Conservation (phyloP, 1,140 invertebrate species). For the Cyclina sinensis region DNA sequence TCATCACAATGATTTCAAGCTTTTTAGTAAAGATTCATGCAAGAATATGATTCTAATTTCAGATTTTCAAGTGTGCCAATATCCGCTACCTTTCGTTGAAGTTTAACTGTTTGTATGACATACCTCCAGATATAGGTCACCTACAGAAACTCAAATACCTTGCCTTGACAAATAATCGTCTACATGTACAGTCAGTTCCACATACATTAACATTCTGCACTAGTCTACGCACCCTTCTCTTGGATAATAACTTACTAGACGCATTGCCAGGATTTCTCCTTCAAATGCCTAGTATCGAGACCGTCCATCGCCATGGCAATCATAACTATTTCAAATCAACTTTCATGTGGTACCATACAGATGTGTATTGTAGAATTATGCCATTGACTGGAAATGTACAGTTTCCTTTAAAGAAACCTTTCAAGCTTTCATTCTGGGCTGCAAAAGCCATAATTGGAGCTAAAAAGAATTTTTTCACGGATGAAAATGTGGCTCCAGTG, state of each 20-base stretch:
- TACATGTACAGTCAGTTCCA: conserved; percentile 87
- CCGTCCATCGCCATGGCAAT: conserved; percentile 88
- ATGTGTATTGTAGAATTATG: conserved; percentile 87
- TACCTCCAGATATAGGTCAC: conserved; percentile 87
- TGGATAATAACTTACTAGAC: conserved; percentile 88
- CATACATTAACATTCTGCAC: conserved; percentile 87
- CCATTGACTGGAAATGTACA: conserved; percentile 73
- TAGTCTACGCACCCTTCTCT: conserved; percentile 84
- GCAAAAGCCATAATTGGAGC: conserved; percentile 86
- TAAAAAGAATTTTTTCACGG: conserved; percentile 86
- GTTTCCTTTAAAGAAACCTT: conserved; percentile 68
- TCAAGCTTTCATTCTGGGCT: conserved; percentile 85
- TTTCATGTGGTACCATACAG: conserved; percentile 88
- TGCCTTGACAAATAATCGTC: conserved; percentile 87
- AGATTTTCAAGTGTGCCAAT: conserved; percentile 87
- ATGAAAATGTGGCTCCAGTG: conserved; percentile 79
- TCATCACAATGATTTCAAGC: no score
- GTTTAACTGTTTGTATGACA: conserved; percentile 86
- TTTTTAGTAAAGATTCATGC: no score
- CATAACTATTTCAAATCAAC: conserved; percentile 89
- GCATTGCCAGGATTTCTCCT: conserved; percentile 88
- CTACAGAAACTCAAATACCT: conserved; percentile 86
- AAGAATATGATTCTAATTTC: conserved; percentile 43
- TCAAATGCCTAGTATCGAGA: conserved; percentile 86
- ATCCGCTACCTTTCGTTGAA: conserved; percentile 87